Percentiles rank a stretch among this genome's conserved stretches.
phyloP scores from a whole-genome alignment of 92 coral and sea anemone genomes.

The Palythoa heliodiscus region DNA sequence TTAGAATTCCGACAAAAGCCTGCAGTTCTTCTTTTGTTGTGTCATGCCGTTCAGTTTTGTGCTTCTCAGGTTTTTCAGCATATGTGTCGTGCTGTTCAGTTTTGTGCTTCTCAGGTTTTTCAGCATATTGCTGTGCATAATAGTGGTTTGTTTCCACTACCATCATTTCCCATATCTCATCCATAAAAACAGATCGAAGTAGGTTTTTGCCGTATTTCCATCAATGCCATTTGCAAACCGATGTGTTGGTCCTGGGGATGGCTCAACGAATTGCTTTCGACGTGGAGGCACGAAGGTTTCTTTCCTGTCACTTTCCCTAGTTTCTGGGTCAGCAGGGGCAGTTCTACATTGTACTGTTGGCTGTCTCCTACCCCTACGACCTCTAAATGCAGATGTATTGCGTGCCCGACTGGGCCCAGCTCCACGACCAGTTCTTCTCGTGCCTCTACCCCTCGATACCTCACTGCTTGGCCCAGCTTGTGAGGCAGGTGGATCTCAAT shows the following conservation, averaged over 20 bases:
- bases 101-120: neutral
- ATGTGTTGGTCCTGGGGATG: too few species aligned
- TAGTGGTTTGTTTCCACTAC: slow-evolving; percentile 3
- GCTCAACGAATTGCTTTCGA: too few species aligned
- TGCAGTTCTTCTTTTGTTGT: slow-evolving; percentile 18
- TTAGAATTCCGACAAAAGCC: neutral
- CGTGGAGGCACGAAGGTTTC: too few species aligned
- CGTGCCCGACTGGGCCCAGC: too few species aligned
- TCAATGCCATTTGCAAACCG: too few species aligned
- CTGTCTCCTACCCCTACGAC: too few species aligned
- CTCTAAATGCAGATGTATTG: too few species aligned
- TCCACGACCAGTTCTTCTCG: neutral
- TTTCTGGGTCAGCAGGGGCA: too few species aligned
- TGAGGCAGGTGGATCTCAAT: slow-evolving; percentile 9
- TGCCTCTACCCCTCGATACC: slow-evolving; percentile 19
- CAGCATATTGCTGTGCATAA: neutral
- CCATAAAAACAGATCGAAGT: neutral
- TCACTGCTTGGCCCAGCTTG: slow-evolving; percentile 15
- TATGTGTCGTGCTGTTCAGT: neutral
- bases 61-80: too few species aligned
- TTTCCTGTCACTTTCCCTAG: too few species aligned
- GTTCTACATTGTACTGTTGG: too few species aligned
- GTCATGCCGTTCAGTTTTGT: slow-evolving; percentile 18
- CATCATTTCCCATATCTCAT: neutral
- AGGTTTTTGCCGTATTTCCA: too few species aligned